Evolutionary conservation across 2,888 invertebrate species (phyloP), one percentile per base, ranked within the genome.

Genomic region (Bruchidius siliquastri): DNA sequence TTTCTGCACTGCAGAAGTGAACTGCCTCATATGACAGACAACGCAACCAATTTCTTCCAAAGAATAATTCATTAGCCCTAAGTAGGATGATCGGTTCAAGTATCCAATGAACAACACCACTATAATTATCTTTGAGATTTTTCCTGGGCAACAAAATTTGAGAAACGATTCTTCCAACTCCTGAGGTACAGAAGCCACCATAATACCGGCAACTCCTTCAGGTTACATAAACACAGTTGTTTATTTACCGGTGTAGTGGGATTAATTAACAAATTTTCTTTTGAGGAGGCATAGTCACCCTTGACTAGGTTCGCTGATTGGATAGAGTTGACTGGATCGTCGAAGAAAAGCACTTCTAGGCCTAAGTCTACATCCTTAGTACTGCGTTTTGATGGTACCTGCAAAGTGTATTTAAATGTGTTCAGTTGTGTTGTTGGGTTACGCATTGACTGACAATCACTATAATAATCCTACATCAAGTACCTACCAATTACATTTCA

Each of bases 331-430:
- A 84, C 83, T 70, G 85, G 86, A 77, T 85, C 85, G 79, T 86
- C 85, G 79, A 87, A 84, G 76, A 85, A 84, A 80, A 87, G 86
- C 77, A 86, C 83, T 78, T 86, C 85, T 76, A 85, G 79, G 76
- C 85, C 86, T 76, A 82, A 80, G 74, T 84, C 84, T 73, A 79
- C 79, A 75, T 85, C 85, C 79, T 81, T 83, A 32, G 73, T 77
- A 69, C 74, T 75, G 68, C 76, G 69, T 75, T 80, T 78, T 68
- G 77, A 74, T 77, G 80, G 80, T 69, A 83, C 83, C 85, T 85
- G 82, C 73, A 83, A 81, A 82, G 76, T 74, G 72, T 74, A 49
- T 49, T 77, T 77, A 21, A 18, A 10, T 21, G 68, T 68, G 68
- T 22, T 68, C 8, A 22, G 22, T 8, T 68, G 68, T 68, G 8